Base-by-base conservation (phyloP, 2,797 vertebrate genomes). In the Falco columbarius region DNA sequence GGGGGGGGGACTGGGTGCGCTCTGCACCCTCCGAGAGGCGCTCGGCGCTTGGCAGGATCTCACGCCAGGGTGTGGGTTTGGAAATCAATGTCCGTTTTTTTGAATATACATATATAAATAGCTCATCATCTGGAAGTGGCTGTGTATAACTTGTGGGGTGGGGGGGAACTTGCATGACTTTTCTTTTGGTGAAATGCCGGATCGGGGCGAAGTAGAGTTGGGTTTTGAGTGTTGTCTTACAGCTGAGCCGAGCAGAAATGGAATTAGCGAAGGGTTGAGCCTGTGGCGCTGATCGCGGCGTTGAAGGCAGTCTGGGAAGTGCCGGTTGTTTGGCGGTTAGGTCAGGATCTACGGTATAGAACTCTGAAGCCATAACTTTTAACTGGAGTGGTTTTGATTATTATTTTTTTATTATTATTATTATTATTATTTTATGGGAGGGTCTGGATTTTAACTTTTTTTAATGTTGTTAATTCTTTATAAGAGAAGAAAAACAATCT, bases 351-450 rank as follows among this genome's bases (percentile, higher is more conserved):
- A 76, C 75, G 79, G 80, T 88, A 52, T 97, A 81, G 92, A 97
- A 98, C 97, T 98, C 98, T 97, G 97, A 98, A 98, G 98, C 98
- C 98, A 98, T 98, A 98, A 98, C 97, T 98, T 98, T 97, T 97
- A 98, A 98, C 98, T 98, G 98, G 98, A 98, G 97, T 98, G 97
- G 94, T 68, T 98, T 98, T 94, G 86, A 83, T 96, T 96, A 63
- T 97, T 97, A 56, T 94, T 83, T 88, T 95, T 95, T 95, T 54
- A 16, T 49, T 65, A 9, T 96, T 97, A 61, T 97, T 97, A 36
- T 96, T 90, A 29, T 97, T 96, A 27, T 98, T 96, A 96, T 98
- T 97, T 95, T 72, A 55, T 71, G 96, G 97, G 96, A 97, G 95
- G 97, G 95, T 97, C 96, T 97, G 97, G 97, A 98, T 98, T 98